A percentile compares a stretch with the other conserved stretches of the same genome.
phyloP scores from a whole-genome alignment of 2,113 vertebrate genomes.

The Genyomyrus donnyi region DNA sequence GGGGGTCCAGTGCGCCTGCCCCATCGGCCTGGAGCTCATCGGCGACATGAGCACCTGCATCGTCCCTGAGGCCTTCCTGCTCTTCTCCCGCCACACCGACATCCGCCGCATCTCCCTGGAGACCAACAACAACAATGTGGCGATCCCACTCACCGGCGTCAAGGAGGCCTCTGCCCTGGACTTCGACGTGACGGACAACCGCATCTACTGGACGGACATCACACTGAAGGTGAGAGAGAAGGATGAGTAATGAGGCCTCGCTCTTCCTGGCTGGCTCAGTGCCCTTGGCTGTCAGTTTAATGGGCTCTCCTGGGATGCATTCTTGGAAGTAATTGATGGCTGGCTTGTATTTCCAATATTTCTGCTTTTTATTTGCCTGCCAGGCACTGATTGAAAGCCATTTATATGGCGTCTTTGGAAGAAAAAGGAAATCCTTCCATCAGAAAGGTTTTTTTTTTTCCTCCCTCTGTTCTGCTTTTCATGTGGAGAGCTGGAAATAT shows the following conservation, averaged over 20 bases:
- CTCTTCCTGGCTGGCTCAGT: conserved; percentile 13
- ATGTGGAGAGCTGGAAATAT: neutral
- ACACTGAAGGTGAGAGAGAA: conserved; percentile 75
- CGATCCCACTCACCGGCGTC: conserved; percentile 88
- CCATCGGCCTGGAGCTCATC: conserved; percentile 88
- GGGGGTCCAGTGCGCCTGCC: conserved; percentile 83
- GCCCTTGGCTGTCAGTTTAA: conserved; percentile 37
- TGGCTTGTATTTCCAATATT: conserved; percentile 13
- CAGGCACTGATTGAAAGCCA: neutral
- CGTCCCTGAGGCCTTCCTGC: conserved; percentile 87
- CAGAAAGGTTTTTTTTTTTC: neutral
- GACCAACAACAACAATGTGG: conserved; percentile 93
- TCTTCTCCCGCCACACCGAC: conserved; percentile 89
- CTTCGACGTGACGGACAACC: conserved; percentile 92
- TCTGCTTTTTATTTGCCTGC: neutral
- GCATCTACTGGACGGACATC: conserved; percentile 98
- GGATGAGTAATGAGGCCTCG: neutral
- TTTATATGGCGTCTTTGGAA: neutral
- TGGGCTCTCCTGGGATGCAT: conserved; percentile 34
- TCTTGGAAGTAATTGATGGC: conserved; percentile 41
- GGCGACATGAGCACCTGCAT: conserved; percentile 87
- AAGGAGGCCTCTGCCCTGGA: conserved; percentile 94
- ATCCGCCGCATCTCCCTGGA: conserved; percentile 91
- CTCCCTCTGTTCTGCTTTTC: neutral
- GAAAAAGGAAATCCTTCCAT: neutral